phyloP scores from a whole-genome alignment of 2,888 invertebrate species.

The Ypsolopha scabrella region DNA sequence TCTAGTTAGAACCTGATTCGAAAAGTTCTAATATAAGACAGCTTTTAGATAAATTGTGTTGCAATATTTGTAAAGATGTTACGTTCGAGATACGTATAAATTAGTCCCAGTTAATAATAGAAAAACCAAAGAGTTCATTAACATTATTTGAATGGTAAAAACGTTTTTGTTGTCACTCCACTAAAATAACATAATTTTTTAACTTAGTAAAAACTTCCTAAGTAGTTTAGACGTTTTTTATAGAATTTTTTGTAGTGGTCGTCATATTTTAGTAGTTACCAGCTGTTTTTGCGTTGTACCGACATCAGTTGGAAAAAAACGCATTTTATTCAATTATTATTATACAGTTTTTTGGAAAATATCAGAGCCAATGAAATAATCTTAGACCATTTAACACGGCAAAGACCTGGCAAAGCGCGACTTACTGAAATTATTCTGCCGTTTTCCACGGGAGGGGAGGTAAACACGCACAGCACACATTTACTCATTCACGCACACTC shows the following conservation, averaged over 20 bases:
- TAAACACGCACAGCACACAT: too few relatives aligned
- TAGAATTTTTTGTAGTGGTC: constrained; percentile 11
- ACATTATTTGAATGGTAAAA: constrained; percentile 8
- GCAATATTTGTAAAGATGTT: too few relatives aligned
- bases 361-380: too few relatives aligned
- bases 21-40: too few relatives aligned
- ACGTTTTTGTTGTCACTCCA: constrained; percentile 12
- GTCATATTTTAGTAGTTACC: constrained; percentile 36
- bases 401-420: too few relatives aligned
- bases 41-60: too few relatives aligned
- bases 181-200: constrained; percentile 10
- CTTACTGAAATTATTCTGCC: too few relatives aligned
- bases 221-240: constrained; percentile 6
- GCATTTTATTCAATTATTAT: neutral
- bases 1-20: too few relatives aligned
- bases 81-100: too few relatives aligned
- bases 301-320: neutral
- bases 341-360: neutral
- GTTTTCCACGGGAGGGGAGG: too few relatives aligned
- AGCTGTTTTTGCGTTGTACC: constrained; percentile 14
- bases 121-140: constrained; percentile 29
- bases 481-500: too few relatives aligned
- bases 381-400: too few relatives aligned
- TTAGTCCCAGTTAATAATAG: neutral
- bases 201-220: constrained; percentile 11